Conservation (phyloP, 2,113 vertebrate genomes). For the Stercorarius parasiticus region DNA sequence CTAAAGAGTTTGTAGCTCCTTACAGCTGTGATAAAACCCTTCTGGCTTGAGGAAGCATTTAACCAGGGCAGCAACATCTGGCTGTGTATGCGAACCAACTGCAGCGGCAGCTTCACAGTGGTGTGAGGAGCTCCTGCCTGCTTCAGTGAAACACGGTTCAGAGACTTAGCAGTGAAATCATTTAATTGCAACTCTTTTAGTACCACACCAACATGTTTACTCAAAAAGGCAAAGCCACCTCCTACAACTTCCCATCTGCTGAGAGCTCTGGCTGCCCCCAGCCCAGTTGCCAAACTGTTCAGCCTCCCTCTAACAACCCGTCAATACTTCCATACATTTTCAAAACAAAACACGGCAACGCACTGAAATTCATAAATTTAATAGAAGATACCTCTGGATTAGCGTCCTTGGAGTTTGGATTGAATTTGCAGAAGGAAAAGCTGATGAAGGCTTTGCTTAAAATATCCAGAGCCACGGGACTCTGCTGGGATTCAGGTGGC, state of each 20-base stretch:
- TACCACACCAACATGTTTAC: not conserved
- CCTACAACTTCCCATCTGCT: not conserved
- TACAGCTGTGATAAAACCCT: not conserved
- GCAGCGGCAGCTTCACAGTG: not conserved
- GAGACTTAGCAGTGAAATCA: not conserved
- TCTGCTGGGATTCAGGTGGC: not conserved
- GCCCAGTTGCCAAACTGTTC: not conserved
- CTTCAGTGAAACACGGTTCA: not conserved
- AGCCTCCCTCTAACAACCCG: not conserved
- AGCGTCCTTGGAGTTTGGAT: not conserved
- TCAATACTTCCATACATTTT: not conserved
- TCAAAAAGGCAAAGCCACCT: slow-evolving; percentile 11
- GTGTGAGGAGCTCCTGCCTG: not conserved
- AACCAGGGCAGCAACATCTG: not conserved
- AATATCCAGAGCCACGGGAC: rapidly evolving
- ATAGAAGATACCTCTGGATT: not conserved
- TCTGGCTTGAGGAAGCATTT: not conserved
- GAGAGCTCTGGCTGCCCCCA: not conserved
- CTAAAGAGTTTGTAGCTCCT: not conserved
- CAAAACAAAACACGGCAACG: not conserved
- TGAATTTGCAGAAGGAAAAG: not conserved
- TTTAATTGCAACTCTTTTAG: not conserved
- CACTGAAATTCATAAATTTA: not conserved
- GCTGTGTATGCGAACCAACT: not conserved
- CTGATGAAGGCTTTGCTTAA: not conserved